Evolutionary conservation across 2,888 invertebrate species (phyloP), one percentile per base, ranked within the genome.

Genomic region (Hemithea aestivaria): DNA sequence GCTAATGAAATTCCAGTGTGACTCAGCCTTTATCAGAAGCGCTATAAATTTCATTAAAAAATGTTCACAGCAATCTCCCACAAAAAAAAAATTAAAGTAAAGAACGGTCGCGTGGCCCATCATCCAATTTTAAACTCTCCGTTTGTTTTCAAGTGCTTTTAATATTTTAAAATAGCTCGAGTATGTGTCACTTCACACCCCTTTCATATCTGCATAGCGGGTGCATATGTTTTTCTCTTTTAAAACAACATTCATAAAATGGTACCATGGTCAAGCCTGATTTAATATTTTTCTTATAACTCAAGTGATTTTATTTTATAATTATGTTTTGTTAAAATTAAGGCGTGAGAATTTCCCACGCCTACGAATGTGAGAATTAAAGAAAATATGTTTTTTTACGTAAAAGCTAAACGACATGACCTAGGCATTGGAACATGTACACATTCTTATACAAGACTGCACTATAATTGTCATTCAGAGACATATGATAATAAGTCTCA

Each of bases 191-290:
- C 29, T 27, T 30, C 27, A 53, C 58, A 63, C 62, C 74, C 75
- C 66, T 66, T 70, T 43, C 24, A 12, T 36, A 49, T 56, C 59
- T 60, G 54, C 51, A 44, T 41, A 48, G 43, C 57, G 48, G 45
- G 51, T 57, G 67, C 75, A 75, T 77, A 75, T 80, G 79, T 78
- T 81, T 74, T 74, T 63, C 62, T 64, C 67, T 62, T 64, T 62
- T 70, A 73, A 30, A 61, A 58, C 57, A 66, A 77, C 73, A 79
- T 72, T 71, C 45, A 50, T 34, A n/a, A n/a, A n/a, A n/a, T 45
- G 54, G 52, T 48, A 57, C 54, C 54, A 51, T 62, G 54, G 30
- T 35, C 40, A 55, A 51, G 57, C 65, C 54, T 53, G 58, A 55
- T 71, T 72, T 10, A 66, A 56, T 68, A 64, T 61, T 64, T 66